Base-by-base conservation (phyloP, 2,888 invertebrate genomes). In the Campoletis raptor region DNA sequence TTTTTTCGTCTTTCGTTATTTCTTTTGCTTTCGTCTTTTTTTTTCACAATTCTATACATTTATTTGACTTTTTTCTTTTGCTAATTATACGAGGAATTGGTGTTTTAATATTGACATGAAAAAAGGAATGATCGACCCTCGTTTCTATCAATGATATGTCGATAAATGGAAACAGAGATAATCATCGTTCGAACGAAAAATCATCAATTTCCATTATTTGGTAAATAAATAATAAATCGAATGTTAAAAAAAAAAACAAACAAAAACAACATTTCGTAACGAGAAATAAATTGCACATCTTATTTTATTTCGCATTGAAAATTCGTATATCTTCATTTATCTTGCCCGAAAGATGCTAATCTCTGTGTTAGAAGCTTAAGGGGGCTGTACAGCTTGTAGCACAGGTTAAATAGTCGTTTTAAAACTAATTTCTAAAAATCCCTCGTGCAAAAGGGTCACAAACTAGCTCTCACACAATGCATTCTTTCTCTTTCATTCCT, bases 341-440 rank as follows among this genome's bases (percentile, higher is more conserved):
- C 40, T 42, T 18, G 21, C 12, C 30, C 69, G 70, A 79, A 70
- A 57, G 79, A 30, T 42, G 42, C 42, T 79, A 37, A 70, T 79
- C 57, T 21, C 79, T 42, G 54, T 18, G 30, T 78, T 18, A 81
- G 64, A 86, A 81, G 83, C 84, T 84, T 84, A 69, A 57, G 67
- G 21, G 81, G 80, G 72, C 86, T 81, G 83, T 83, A 74, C 81
- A 78, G 76, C 67, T 83, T 74, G 83, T 86, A 83, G 73, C 73
- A 42, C 61, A 76, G 76, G 10, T 9, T 73, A 37, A 37, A 54
- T 52, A 54, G n/a, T 73, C 36, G 10, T 37, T 54, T 73, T 5
- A n/a, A 8, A 73, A 21, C 73, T 73, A 73, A 52, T 73, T 6
- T 52, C 73, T 73, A 73, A 73, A 73, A 73, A 73, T 37, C 18